These are phyloP conservation scores for Porites lobata DNA, from an alignment of 92 coral and sea anemone species.

Conservation along the genomic window DNA sequence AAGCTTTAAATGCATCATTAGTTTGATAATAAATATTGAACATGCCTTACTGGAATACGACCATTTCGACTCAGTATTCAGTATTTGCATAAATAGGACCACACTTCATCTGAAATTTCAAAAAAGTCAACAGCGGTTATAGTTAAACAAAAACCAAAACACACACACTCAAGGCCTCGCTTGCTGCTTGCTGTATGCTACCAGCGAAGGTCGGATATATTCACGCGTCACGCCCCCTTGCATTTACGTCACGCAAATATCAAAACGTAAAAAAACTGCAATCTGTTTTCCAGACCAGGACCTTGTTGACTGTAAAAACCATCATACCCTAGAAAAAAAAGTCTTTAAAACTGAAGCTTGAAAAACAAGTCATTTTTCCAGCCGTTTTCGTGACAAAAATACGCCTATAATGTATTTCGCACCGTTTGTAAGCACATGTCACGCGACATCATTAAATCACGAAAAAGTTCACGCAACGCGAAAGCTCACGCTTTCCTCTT, in stretches of 20 bases:
- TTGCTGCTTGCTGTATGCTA: too few relatives aligned
- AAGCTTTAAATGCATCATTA: conserved; percentile 18
- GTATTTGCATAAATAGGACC: not conserved
- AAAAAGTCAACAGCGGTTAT: conserved; percentile 5
- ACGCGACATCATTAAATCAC: conserved; percentile 37
- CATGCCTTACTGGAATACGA: not conserved
- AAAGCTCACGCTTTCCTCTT: conserved; percentile 8
- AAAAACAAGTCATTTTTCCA: not conserved
- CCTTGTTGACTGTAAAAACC: not conserved
- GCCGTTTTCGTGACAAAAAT: not conserved
- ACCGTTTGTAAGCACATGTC: conserved; percentile 25
- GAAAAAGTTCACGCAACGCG: conserved; percentile 42
- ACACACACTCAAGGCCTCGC: not conserved
- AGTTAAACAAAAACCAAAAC: not conserved
- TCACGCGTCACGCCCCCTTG: conserved; percentile 26
- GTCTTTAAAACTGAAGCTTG: too few relatives aligned
- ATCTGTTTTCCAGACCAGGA: not conserved
- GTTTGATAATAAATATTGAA: conserved; percentile 3
- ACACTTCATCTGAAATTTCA: not conserved
- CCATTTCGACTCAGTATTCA: not conserved
- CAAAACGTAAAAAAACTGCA: not conserved
- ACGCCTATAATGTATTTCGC: not conserved
- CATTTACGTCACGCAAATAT: conserved; percentile 28
- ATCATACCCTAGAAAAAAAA: not conserved
- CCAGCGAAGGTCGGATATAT: not conserved